A percentile compares a stretch with the other conserved stretches of the same genome.
Evolutionary conservation across 2,888 invertebrate genomes (phyloP).

Genomic region (Cheilosia variabilis): DNA sequence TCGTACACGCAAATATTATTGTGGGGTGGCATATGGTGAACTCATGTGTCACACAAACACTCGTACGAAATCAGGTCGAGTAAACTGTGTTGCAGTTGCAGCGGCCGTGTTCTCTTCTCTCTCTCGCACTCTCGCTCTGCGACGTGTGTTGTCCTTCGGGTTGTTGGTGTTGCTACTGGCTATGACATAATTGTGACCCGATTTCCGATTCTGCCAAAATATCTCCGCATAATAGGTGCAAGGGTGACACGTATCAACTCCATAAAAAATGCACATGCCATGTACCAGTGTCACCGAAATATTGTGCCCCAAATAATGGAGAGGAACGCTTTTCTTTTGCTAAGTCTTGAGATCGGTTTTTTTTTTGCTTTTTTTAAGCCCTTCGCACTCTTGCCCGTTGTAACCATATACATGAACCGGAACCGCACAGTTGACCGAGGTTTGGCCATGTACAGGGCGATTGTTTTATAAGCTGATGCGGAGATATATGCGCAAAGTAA

Average conservation of each 20-base stretch:
- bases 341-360: background rate
- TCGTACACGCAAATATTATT: background rate
- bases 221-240: conserved; percentile 63
- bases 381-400: conserved; percentile 35
- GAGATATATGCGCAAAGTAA: background rate
- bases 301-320: conserved; percentile 12
- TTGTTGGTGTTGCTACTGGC: conserved; percentile 12
- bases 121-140: background rate
- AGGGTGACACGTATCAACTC: conserved; percentile 43
- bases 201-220: conserved; percentile 52
- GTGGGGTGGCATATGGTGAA: background rate
- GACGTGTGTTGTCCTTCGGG: conserved; percentile 39
- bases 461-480: background rate
- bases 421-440: conserved; percentile 56
- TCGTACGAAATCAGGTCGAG: conserved; percentile 44
- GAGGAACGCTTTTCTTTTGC: background rate
- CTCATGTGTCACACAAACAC: background rate
- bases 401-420: conserved; percentile 58
- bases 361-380: background rate
- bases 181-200: conserved; percentile 62
- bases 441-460: conserved; percentile 40
- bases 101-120: conserved; percentile 19
- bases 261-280: conserved; percentile 39
- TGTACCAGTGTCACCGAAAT: conserved; percentile 55
- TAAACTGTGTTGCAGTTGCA: conserved; percentile 29